A percentile compares a stretch with the other conserved stretches of the same genome.
Evolutionary conservation across 1,140 invertebrate species (phyloP).

Genomic region (Yoshiicerus persimilis): DNA sequence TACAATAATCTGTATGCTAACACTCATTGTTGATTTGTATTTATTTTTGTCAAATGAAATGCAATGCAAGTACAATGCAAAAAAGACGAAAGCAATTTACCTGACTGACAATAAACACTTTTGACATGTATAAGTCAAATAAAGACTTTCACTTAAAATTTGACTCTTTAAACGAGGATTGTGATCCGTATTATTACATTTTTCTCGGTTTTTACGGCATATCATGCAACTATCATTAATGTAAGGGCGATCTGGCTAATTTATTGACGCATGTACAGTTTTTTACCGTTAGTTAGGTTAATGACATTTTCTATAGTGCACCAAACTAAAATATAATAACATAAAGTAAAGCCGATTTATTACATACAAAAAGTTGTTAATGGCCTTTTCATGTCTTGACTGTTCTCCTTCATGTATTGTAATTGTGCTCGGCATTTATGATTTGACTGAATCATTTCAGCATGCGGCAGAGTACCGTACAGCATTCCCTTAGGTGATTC

Average conservation of each 20-base stretch:
- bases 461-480: constrained; percentile 46
- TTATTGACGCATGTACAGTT: background rate
- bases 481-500: constrained; percentile 23
- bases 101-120: background rate
- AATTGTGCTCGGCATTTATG: background rate
- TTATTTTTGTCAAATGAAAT: background rate
- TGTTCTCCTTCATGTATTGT: background rate
- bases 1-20: background rate
- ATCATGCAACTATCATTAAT: background rate
- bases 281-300: background rate
- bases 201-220: background rate
- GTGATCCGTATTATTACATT: background rate
- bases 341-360: background rate
- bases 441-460: constrained; percentile 19
- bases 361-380: background rate
- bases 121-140: background rate
- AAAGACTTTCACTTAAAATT: background rate
- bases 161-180: background rate
- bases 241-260: too few species aligned
- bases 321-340: background rate
- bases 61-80: background rate
- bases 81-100: background rate
- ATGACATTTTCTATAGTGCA: background rate
- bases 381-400: background rate
- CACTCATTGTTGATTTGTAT: background rate